These are phyloP conservation scores for Drosophila ustulata DNA, from an alignment of 2,888 invertebrate species.

Conservation along the genomic window DNA sequence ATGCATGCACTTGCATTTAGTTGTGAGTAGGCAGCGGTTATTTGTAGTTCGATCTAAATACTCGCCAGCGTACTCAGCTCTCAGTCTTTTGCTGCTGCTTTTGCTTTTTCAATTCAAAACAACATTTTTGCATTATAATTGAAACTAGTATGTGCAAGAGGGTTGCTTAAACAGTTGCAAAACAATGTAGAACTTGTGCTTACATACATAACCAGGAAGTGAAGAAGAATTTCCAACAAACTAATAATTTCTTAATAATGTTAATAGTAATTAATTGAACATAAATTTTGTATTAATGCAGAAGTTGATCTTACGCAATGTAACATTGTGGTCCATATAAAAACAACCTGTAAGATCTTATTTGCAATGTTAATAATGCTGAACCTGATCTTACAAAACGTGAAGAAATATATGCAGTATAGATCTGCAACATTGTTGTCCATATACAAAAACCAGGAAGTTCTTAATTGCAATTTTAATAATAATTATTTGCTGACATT, in stretches of 20 bases:
- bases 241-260: too few relatives aligned
- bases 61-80: constrained; percentile 15
- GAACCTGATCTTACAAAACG: not conserved
- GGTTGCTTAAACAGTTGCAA: constrained; percentile 38
- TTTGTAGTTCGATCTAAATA: constrained; percentile 40
- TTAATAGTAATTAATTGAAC: too few relatives aligned
- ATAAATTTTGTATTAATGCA: too few relatives aligned
- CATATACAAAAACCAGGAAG: not conserved
- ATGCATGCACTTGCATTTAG: constrained; percentile 9
- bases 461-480: not conserved
- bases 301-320: too few relatives aligned
- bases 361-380: too few relatives aligned
- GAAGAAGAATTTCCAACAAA: too few relatives aligned
- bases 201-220: too few relatives aligned
- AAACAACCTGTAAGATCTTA: too few relatives aligned
- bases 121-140: constrained; percentile 73
- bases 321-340: too few relatives aligned
- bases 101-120: constrained; percentile 47
- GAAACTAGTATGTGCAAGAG: constrained; percentile 36
- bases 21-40: constrained; percentile 10
- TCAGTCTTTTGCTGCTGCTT: constrained; percentile 37
- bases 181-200: not conserved
- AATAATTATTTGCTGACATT: not conserved
- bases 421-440: not conserved
- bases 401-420: too few relatives aligned